Base-by-base conservation (phyloP, 2,888 invertebrate species). In the Eurois occulta region DNA sequence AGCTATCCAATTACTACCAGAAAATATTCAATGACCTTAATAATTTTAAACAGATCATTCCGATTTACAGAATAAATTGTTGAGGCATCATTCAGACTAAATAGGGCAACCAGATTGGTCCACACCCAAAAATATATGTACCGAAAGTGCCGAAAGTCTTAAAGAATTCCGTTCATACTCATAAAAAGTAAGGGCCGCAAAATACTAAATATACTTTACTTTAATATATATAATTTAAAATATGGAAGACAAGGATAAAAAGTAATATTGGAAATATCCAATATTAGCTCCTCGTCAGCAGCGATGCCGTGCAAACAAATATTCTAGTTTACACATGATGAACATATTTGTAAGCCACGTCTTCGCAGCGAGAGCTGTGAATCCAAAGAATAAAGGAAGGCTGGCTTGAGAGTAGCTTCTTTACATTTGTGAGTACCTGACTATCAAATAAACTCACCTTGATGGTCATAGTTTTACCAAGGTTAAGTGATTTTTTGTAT, bases 261-360 rank as follows among this genome's bases (percentile, higher is more conserved):
- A 48, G 65, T 74, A 46, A 81, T 75, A 75, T 66, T 75, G 35
- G 35, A 24, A 66, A 43, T 58, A 75, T 66, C 46, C 41, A 82
- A 75, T 75, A 75, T 66, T 75, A 75, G 38, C 48, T 58, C 21
- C n/a, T 78, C 7, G 62, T 75, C 64, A 81, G 46, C 16, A 65
- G 8, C 11, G 55, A 55, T 55, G n/a, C 46, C 32, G 32, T 16
- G 32, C n/a, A 38, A 82, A 78, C 78, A 75, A 65, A 76, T 78
- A 64, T 75, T 58, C 21, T 82, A 82, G 28, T 55, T 64, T 48
- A 48, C 41, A 82, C 55, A 46, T 16, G 46, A 11, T 64, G 35
- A 52, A 46, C 21, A 46, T 75, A 75, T 72, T 18, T 35, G 4
- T 24, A 28, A 21, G 6, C 7, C 73, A 18, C 18, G 35, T 62